Base-by-base conservation (phyloP, 2,113 vertebrate genomes). In the Embiotoca jacksoni region DNA sequence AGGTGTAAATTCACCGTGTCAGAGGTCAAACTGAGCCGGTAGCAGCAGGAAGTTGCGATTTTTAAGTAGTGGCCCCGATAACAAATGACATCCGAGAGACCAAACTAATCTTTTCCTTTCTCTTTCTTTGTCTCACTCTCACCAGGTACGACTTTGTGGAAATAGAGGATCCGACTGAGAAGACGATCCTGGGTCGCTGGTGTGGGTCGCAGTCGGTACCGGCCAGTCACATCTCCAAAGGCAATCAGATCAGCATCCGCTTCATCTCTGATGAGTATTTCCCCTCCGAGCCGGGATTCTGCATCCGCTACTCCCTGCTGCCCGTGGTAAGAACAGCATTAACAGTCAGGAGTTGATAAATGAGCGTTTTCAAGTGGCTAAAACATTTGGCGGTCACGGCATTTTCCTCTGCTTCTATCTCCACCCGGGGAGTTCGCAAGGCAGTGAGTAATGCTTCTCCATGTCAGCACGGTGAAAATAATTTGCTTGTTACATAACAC, bases 191-290 rank as follows among this genome's bases (percentile, higher is more conserved):
- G 94, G 98, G 98, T n/a, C 97, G 97, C 50, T 99, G 98, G 98
- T 99, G 98, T 85, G 98, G 98, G 50, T 97, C 97, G 71, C 94
- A 94, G 87, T 81, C 90, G 5, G 93, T 90, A 33, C 96, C 97
- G 23, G 92, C 91, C 44, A 94, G 91, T 75, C 96, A 97, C 80
- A 93, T 94, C 77, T 97, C 98, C 82, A 97, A 96, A 94, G 97
- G 97, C 89, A 97, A 95, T 88, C 97, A 99, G 90, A 95, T 99
- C 89, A 94, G 95, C 77, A 95, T 99, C 87, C 95, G 96, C 90
- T 99, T 99, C 91, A 91, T 95, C 72, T 99, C 98, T 13, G 98
- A 99, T 82, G 96, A 99, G 72, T 99, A 99, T 93, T 98, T 99
- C 85, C 96, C 98, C 61, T 96, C 97, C 4, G 95, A 97, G 88